phyloP scores from a whole-genome alignment of 2,888 invertebrate genomes.

The Trichogramma dendrolimi region DNA sequence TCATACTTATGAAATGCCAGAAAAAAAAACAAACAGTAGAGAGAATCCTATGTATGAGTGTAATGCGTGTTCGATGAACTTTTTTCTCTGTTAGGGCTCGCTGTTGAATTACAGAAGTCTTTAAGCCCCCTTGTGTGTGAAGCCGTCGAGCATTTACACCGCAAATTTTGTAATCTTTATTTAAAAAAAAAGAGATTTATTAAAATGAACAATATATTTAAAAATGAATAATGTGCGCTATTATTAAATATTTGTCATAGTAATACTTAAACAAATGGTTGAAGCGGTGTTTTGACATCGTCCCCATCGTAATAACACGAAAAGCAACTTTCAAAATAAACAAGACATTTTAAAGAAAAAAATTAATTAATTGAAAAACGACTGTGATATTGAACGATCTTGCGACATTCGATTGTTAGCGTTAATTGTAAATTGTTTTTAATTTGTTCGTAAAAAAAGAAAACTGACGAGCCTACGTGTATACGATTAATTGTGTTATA shows the following conservation, averaged over 20 bases:
- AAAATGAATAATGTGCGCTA: conserved; percentile 41
- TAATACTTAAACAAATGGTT: too few relatives aligned
- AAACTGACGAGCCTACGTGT: background rate
- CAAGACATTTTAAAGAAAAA: conserved; percentile 28
- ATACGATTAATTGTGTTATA: too few relatives aligned
- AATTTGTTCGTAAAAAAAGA: background rate
- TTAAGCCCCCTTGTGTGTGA: conserved; percentile 8
- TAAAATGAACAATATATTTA: too few relatives aligned
- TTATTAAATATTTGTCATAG: conserved; percentile 11
- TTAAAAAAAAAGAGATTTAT: conserved; percentile 10
- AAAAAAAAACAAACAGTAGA: conserved; percentile 15
- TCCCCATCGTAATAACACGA: background rate
- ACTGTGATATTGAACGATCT: conserved; percentile 54
- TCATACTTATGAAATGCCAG: conserved; percentile 24
- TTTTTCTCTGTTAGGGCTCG: conserved; percentile 23
- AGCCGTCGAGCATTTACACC: conserved; percentile 28
- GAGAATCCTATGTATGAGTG: conserved; percentile 18
- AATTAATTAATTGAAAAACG: conserved; percentile 48
- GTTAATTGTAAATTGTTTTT: conserved; percentile 18
- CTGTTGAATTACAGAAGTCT: background rate
- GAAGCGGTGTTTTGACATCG: too few relatives aligned
- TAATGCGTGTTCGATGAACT: conserved; percentile 22
- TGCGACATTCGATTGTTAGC: conserved; percentile 49
- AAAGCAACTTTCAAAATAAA: background rate
- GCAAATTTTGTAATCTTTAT: conserved; percentile 39